phyloP scores from a whole-genome alignment of 30 jellyfish, hydroid and myxozoan species.

The Mastigias papua region DNA sequence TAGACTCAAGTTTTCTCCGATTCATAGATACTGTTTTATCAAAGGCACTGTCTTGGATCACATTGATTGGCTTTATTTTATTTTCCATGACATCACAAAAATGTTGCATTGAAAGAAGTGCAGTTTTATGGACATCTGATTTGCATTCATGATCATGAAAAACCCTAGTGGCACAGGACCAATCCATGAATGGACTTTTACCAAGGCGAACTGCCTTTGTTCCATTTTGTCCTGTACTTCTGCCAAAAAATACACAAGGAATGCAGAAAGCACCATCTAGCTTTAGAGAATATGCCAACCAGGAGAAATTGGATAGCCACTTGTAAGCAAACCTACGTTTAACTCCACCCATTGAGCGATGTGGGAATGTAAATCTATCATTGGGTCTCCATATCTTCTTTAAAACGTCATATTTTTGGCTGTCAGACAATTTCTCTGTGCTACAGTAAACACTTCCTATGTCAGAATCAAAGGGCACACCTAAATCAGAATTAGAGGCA shows the following conservation, averaged over 20 bases:
- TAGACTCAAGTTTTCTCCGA: background rate
- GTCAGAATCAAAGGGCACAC: too few relatives aligned
- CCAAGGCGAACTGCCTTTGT: background rate
- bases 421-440: too few relatives aligned
- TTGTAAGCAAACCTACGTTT: too few relatives aligned
- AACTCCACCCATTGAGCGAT: too few relatives aligned
- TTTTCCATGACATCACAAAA: background rate
- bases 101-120: constrained; percentile 8
- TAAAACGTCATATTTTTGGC: too few relatives aligned
- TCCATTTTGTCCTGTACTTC: background rate
- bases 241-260: background rate
- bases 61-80: background rate
- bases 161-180: constrained; percentile 33
- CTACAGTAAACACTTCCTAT: too few relatives aligned
- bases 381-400: too few relatives aligned
- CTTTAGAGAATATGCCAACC: background rate
- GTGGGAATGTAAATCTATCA: too few relatives aligned
- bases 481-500: too few relatives aligned
- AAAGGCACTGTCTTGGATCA: background rate
- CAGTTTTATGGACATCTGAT: constrained; percentile 21
- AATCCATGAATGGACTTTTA: constrained; percentile 13
- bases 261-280: background rate
- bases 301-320: too few relatives aligned
- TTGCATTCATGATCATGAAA: background rate
- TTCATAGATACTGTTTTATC: background rate